Base-by-base conservation (phyloP, 2,888 invertebrate genomes). In the Itoplectis maculator region DNA sequence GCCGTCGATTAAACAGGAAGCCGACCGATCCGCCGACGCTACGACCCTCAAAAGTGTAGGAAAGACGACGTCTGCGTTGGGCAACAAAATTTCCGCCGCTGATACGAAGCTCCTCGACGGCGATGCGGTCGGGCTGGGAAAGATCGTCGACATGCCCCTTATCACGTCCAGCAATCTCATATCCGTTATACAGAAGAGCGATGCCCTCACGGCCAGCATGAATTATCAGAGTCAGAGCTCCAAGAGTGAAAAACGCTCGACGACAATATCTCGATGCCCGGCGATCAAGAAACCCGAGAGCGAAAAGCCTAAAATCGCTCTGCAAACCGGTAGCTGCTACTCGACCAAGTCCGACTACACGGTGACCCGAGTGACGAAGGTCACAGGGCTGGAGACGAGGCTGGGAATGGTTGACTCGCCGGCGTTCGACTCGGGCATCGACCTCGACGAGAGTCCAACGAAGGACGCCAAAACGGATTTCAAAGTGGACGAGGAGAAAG, bases 91-190 rank as follows among this genome's bases (percentile, higher is more conserved):
- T 69, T 37, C n/a, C 0, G 0, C 9, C 20, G 9, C 66, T 18
- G 83, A 78, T n/a, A 84, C 83, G 51, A 88, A 84, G 81, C 72
- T 75, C 80, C 69, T 75, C 1, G 87, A 85, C 4, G 84, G 77
- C 70, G 83, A 83, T 2, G 59, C 51, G 40, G 83, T 81, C 29
- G 85, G 69, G 6, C 73, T 91, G 15, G 92, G 89, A 66, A 92
- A 91, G 73, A 92, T 92, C 75, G 88, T 91, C 20, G 92, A 92
- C 68, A 91, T 92, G 92, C 92, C 92, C 0, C 82, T 92, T 72
- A 92, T 92, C 54, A 89, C 92, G 2, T 91, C 92, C 45, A 88
- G 84, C 82, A 92, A 88, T 68, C 79, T 88, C 11, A 78, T 88
- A 13, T 80, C 86, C 35, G 85, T 87, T 3, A 84, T 86, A 7